Evolutionary conservation across 2,797 vertebrate species (phyloP), one percentile per base, ranked within the genome.

Genomic region (Ceryle rudis): DNA sequence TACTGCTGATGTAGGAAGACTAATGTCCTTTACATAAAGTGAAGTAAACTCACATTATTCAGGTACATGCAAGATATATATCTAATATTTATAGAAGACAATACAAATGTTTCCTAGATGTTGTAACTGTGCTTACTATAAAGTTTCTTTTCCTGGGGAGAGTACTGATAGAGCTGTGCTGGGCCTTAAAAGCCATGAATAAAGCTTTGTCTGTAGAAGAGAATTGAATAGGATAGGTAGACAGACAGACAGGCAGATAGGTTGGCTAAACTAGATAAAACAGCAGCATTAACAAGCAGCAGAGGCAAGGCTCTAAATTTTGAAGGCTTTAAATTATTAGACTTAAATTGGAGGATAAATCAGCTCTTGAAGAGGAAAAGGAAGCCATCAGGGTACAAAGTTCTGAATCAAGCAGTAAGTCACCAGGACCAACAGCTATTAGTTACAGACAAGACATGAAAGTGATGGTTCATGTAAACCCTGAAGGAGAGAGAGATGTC

Each of bases 31-130:
- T 81, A 42, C 44, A 65, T 78, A 72, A 93, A 81, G 13, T 39
- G 62, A 93, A 91, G 33, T 71, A 81, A 90, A 92, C 79, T 77
- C 5, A 5, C 87, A 44, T 87, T 91, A 89, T 89, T 92, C 51
- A 58, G 28, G 79, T 60, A 31, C 21, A 80, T 82, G 26, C 26
- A 87, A 69, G 66, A 41, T 65, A 58, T 46, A 81, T 46, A 81
- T 54, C 42, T 66, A 85, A 69, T 75, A 74, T 87, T 91, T 86
- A 79, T 75, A 84, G 15, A 82, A 78, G 91, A 91, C 37, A 87
- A 93, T 83, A 41, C 33, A 69, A 65, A 69, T 58, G 2, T 72
- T 95, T 94, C 16, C 1, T 89, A 66, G 52, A 62, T 65, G 26
- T 61, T 96, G 61, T 37, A 33, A 74, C 49, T 49, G 49, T 55